Evolutionary conservation across 2,797 vertebrate species (phyloP).

Genomic region (Tadarida brasiliensis): DNA sequence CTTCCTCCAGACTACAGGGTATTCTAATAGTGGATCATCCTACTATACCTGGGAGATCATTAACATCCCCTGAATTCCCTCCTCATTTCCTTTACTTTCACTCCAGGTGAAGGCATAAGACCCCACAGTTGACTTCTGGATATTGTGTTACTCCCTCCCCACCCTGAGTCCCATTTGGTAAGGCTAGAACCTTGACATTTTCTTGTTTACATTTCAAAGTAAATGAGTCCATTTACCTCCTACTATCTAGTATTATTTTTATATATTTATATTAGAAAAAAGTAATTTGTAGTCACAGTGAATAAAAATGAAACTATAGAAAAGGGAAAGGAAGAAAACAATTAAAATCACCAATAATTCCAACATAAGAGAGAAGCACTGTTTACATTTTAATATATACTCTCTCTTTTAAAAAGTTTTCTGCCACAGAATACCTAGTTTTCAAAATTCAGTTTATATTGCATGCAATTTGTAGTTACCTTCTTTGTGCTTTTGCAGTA

Average conservation of each 20-base stretch:
- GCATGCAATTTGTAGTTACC: background rate
- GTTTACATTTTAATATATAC: conserved; percentile 12
- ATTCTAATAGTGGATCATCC: background rate
- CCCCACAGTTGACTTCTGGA: background rate
- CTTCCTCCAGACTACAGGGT: background rate
- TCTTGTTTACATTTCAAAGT: background rate
- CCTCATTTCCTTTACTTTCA: background rate
- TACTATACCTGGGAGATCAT: background rate
- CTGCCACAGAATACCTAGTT: background rate
- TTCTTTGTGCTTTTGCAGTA: background rate
- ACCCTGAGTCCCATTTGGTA: background rate
- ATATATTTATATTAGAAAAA: conserved; percentile 21
- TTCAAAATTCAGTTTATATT: background rate
- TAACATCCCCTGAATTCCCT: background rate
- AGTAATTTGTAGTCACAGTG: background rate
- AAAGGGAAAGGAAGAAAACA: background rate
- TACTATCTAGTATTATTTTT: background rate
- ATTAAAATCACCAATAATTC: background rate
- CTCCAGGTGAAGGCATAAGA: background rate
- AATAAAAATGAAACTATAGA: background rate
- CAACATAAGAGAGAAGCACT: background rate
- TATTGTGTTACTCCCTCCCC: background rate
- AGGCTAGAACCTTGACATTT: background rate
- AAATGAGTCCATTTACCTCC: background rate
- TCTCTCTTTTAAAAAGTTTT: background rate